Evolutionary conservation across 2,888 invertebrate species (phyloP), one percentile per base, ranked within the genome.

Genomic region (Lasioglossum vierecki): DNA sequence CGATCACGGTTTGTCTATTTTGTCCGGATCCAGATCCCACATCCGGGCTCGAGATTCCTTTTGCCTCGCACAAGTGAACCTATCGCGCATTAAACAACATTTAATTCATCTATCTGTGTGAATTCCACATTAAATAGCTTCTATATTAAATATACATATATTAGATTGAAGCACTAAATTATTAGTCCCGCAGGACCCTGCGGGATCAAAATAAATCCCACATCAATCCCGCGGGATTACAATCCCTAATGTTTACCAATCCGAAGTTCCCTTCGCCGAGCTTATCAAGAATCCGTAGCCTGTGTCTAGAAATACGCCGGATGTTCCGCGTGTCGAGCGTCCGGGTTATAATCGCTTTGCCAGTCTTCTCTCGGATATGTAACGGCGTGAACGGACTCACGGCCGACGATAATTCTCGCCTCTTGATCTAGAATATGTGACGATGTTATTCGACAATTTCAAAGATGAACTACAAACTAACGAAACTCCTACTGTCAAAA

Each of bases 231-330:
- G 30, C 30, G 30, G 30, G 30, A 30, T n/a, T n/a, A n/a, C n/a
- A n/a, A n/a, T 30, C 30, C 30, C 30, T 30, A 30, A 41, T 49
- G 22, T 77, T 88, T 83, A 91, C 98, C 96, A 97, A 97, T 93
- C 98, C 98, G 95, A 98, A 98, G 90, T 97, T 97, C 89, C 98
- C 98, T 95, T 98, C 98, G 86, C 98, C 98, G 76, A 98, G 96
- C 94, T 98, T 98, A 95, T 98, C 97, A 87, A 98, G 95, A 91
- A 98, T 97, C 94, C 98, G 96, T 92, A 98, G 96, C 95, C 97
- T 96, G 95, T 98, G 98, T 94, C 98, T 96, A 91, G 98, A 98
- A 95, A 98, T 97, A 35, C 93, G 94, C 74, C 93, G 94, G 63
- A 95, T 93, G 57, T 94, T 92, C 84, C 90, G 92, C 30, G 93